Evolutionary conservation across 2,797 vertebrate genomes (phyloP).

Genomic region (Leucoraja ocellata): DNA sequence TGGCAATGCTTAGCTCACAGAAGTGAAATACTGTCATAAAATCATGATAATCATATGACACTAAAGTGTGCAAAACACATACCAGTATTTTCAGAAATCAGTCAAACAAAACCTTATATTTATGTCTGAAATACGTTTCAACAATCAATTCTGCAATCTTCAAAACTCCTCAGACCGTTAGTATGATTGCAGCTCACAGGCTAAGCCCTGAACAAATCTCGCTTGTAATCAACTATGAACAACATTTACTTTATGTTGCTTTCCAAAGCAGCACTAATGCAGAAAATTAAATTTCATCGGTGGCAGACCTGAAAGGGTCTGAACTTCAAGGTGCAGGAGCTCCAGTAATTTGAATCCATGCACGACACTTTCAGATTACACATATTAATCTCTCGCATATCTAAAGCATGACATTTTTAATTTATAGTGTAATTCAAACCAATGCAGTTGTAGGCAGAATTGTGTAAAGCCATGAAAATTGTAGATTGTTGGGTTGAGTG

Average conservation of each 20-base stretch:
- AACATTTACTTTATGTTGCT: not conserved
- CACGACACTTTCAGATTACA: not conserved
- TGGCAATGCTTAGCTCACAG: not conserved
- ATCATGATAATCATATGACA: not conserved
- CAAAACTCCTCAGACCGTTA: not conserved
- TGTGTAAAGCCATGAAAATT: not conserved
- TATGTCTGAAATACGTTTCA: not conserved
- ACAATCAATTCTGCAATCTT: not conserved
- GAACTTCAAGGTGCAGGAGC: not conserved
- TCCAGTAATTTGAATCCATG: constrained; percentile 19
- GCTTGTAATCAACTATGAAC: not conserved
- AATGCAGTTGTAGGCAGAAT: not conserved
- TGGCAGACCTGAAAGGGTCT: not conserved
- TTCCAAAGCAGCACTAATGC: constrained; percentile 3
- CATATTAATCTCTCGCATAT: not conserved
- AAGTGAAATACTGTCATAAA: not conserved
- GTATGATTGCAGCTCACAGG: not conserved
- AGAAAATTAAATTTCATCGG: constrained; percentile 18
- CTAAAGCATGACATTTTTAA: not conserved
- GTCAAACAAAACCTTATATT: not conserved
- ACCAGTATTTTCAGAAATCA: not conserved
- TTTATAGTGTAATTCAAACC: not conserved
- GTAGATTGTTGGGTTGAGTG: not conserved
- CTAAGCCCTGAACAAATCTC: not conserved
- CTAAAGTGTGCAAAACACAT: not conserved